Evolutionary conservation across 1,140 invertebrate genomes (phyloP).

Genomic region (Drosophila hydei): DNA sequence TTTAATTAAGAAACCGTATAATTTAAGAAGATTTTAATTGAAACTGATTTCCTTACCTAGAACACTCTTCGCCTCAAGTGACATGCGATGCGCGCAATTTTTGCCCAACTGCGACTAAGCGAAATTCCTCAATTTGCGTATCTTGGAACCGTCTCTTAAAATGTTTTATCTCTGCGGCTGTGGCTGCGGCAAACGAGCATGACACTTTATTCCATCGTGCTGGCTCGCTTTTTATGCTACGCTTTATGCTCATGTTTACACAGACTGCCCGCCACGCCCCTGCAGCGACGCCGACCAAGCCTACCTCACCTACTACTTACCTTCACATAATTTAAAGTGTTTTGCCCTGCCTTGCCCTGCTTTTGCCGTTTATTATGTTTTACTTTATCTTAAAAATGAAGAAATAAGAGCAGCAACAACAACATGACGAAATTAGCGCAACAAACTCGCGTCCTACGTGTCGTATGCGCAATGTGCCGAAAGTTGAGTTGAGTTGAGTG

Average conservation of each 20-base stretch:
- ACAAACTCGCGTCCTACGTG: slow-evolving; percentile 55
- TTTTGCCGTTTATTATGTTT: slow-evolving; percentile 51
- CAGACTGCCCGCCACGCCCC: background rate
- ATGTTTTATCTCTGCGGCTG: slow-evolving; percentile 30
- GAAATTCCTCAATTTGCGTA: background rate
- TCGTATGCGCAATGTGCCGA: slow-evolving; percentile 63
- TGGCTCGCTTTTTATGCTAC: slow-evolving; percentile 40
- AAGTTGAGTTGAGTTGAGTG: slow-evolving; percentile 38
- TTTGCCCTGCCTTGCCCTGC: slow-evolving; percentile 15
- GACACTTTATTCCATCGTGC: slow-evolving; percentile 40
- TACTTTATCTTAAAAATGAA: slow-evolving; percentile 42
- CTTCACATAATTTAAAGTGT: slow-evolving; percentile 38
- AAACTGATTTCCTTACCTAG: too few relatives aligned
- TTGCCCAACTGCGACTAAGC: too few relatives aligned
- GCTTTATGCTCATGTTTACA: slow-evolving; percentile 42
- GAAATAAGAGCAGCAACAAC: background rate
- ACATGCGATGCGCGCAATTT: too few relatives aligned
- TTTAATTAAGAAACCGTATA: too few relatives aligned
- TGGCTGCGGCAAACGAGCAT: slow-evolving; percentile 27
- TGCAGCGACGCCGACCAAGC: too few relatives aligned
- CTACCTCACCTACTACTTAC: slow-evolving; percentile 8
- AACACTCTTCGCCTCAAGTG: too few relatives aligned
- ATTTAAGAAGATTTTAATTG: too few relatives aligned
- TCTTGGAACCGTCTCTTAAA: background rate
- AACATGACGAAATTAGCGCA: slow-evolving; percentile 70